Conservation (phyloP, 2,888 invertebrate genomes). For the Augiades crinisus region DNA sequence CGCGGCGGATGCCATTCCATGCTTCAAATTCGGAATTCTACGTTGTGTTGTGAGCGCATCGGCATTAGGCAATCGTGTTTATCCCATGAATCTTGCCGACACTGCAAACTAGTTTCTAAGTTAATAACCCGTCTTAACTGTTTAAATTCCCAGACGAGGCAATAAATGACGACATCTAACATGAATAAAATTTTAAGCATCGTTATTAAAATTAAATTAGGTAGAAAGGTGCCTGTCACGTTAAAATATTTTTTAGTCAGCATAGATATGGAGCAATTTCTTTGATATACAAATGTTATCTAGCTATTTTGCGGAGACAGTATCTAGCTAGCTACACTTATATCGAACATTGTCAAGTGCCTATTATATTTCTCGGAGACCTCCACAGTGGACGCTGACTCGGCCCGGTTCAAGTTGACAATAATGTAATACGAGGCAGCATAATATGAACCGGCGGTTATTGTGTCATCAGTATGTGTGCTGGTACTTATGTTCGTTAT, state of each 20-base stretch:
- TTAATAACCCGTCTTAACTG: neutral
- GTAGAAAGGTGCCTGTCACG: too few species aligned
- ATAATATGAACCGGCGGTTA: neutral
- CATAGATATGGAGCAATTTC: too few species aligned
- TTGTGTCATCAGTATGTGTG: too few species aligned
- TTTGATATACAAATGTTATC: too few species aligned
- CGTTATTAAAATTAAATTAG: too few species aligned
- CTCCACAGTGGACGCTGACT: neutral
- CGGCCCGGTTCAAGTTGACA: neutral
- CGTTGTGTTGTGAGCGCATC: neutral
- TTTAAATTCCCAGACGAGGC: neutral
- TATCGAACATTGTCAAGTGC: neutral
- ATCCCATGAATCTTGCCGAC: neutral
- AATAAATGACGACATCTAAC: neutral
- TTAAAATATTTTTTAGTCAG: too few species aligned
- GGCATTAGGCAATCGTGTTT: neutral
- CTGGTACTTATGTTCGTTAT: too few species aligned
- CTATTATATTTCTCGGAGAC: neutral
- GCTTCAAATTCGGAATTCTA: constrained; percentile 5
- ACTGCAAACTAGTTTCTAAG: neutral
- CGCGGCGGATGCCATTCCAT: constrained; percentile 16
- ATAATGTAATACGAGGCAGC: constrained; percentile 1
- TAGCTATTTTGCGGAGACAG: too few species aligned
- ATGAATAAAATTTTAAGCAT: neutral
- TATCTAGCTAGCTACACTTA: too few species aligned